Evolutionary conservation across 2,113 vertebrate genomes (phyloP), one percentile per base, ranked within the genome.

Genomic region (Leptobrachium ailaonicum): DNA sequence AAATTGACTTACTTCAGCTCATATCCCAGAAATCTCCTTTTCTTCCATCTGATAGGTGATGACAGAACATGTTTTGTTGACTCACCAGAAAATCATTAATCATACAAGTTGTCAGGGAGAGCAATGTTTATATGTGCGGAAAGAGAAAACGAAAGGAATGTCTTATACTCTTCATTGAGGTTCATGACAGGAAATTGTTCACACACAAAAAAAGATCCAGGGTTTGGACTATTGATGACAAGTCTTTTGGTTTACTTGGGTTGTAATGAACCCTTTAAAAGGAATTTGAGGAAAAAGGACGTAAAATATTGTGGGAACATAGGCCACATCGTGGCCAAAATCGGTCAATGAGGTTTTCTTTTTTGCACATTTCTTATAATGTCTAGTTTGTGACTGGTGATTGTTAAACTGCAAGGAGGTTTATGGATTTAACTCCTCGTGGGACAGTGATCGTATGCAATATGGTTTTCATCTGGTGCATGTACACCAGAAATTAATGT

Each of bases 81-180:
- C 54, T 79, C 54, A 72, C 41, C 64, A 66, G 32, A 42, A 66
- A 20, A 62, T 40, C 79, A 81, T 81, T 81, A 81, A 81, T 75
- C 79, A 81, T 20, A 45, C 12, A 9, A 50, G 69, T 67, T 81
- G 79, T 81, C 79, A 81, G 50, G 40, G 62, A 56, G 66, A 81
- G 69, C 53, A 75, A 81, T 81, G 64, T 73, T 74, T 80, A 56
- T 53, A 44, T 68, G 64, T 80, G 63, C 41, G n/a, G 62, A 58
- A 62, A 80, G 50, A 66, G 41, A 79, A 42, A 80, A 73, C 43
- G 66, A 80, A 80, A 73, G 78, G 78, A 79, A 80, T 80, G 53
- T n/a, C 20, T 67, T 41, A 50, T 43, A 32, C 63, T 80, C 50
- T 60, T 45, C 58, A 70, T 44, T 47, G 43, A 71, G 43, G 11